Conservation (phyloP, 2,888 invertebrate species). For the Dryocosmus kuriphilus region DNA sequence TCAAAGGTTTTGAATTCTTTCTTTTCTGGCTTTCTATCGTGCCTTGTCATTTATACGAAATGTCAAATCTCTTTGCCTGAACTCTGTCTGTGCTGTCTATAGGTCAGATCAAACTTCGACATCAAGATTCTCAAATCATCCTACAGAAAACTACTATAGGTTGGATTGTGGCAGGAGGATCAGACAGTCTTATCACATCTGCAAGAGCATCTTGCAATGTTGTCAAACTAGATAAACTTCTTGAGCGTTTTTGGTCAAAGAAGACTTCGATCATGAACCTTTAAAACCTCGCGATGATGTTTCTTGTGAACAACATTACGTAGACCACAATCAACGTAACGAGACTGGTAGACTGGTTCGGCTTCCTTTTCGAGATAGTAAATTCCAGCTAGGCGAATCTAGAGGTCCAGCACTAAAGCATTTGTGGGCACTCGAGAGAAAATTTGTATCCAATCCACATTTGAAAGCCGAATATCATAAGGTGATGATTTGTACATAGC, state of each 20-base stretch:
- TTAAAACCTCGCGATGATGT: background rate
- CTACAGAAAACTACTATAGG: conserved; percentile 33
- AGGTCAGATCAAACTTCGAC: conserved; percentile 6
- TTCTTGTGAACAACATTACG: background rate
- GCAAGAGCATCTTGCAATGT: background rate
- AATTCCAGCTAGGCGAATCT: background rate
- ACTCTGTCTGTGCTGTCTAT: conserved; percentile 13
- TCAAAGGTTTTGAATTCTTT: no score
- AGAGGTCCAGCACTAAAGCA: background rate
- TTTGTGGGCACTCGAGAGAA: background rate
- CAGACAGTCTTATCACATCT: background rate
- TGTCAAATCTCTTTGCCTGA: no score
- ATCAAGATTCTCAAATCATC: background rate
- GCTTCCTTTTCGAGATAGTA: conserved; percentile 3
- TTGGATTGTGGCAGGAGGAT: conserved; percentile 33
- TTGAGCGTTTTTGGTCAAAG: conserved; percentile 8
- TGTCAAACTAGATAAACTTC: conserved; percentile 16
- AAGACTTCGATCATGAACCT: background rate
- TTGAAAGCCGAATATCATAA: background rate
- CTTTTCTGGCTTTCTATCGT: no score
- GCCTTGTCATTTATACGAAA: no score
- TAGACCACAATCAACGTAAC: background rate
- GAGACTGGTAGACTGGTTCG: background rate
- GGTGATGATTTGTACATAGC: background rate
- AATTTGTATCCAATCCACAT: background rate